Evolutionary conservation across 1,140 invertebrate genomes (phyloP).

Genomic region (Drosophila obscura): DNA sequence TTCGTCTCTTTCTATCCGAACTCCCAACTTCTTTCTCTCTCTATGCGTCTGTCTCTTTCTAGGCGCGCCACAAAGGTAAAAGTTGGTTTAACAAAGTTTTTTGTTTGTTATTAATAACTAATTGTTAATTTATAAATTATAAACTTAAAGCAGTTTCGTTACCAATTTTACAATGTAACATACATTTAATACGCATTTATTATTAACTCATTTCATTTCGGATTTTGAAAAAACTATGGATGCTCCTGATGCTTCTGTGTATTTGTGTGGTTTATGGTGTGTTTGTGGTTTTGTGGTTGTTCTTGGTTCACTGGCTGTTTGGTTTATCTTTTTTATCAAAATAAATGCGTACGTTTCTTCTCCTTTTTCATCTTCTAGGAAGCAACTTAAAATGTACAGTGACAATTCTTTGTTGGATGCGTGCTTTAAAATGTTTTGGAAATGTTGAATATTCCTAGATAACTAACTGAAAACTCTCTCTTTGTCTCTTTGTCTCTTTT

Average conservation of each 20-base stretch:
- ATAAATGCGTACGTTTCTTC: conserved; percentile 39
- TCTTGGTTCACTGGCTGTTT: conserved; percentile 12
- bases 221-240: conserved; percentile 1
- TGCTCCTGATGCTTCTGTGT: conserved; percentile 11
- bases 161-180: conserved; percentile 44
- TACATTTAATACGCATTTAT: conserved; percentile 54
- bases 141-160: conserved; percentile 73
- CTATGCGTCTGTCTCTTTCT: conserved; percentile 9
- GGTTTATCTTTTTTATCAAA: conserved; percentile 5
- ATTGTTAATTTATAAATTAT: conserved; percentile 74
- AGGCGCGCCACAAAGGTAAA: conserved; percentile 25
- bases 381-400: conserved; percentile 42
- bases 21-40: background rate
- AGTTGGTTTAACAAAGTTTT: conserved; percentile 57
- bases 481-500: too few relatives aligned
- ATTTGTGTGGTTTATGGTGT: conserved; percentile 11
- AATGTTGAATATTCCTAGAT: conserved; percentile 31
- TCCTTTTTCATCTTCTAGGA: conserved; percentile 28
- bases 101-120: conserved; percentile 58
- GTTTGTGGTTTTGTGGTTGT: conserved; percentile 9
- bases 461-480: too few relatives aligned
- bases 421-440: conserved; percentile 14
- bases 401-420: conserved; percentile 25
- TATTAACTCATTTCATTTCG: background rate
- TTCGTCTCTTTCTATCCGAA: conserved; percentile 6